These are phyloP conservation scores for Syngnathus floridae DNA, from an alignment of 2,113 vertebrate genomes.

Conservation along the genomic window DNA sequence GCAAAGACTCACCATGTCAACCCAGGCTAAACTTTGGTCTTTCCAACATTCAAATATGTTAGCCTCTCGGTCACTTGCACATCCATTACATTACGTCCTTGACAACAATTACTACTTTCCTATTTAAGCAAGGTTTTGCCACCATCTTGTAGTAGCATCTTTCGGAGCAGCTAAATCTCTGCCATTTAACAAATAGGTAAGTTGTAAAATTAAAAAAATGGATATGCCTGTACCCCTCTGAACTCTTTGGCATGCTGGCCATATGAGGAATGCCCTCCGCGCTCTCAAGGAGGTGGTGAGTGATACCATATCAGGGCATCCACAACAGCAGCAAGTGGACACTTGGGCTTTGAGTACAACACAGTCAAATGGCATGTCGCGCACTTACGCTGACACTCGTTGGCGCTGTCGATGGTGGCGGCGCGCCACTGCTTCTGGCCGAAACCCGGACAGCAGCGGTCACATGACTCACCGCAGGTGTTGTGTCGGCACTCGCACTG, in stretches of 20 bases:
- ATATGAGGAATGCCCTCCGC: conserved; percentile 46
- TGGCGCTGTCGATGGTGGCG: conserved; percentile 70
- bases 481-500: conserved; percentile 86
- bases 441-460: conserved; percentile 82
- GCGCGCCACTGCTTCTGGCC: conserved; percentile 82
- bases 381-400: conserved; percentile 81
- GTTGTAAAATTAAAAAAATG: too few species aligned
- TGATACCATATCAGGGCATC: conserved; percentile 63
- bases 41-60: too few species aligned
- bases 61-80: too few species aligned
- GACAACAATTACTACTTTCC: too few species aligned
- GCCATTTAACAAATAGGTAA: too few species aligned
- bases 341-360: conserved; percentile 25
- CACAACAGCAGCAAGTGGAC: conserved; percentile 43
- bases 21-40: too few species aligned
- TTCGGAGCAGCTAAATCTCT: too few species aligned
- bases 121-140: too few species aligned
- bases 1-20: too few species aligned
- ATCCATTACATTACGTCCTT: too few species aligned
- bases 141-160: too few species aligned
- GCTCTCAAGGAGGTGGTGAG: conserved; percentile 30
- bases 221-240: too few species aligned
- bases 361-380: neutral
- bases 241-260: conserved; percentile 39
- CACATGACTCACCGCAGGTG: conserved; percentile 87